Evolutionary conservation across 2,797 vertebrate species (phyloP), one percentile per base, ranked within the genome.

Genomic region (Acropternis orthonyx): DNA sequence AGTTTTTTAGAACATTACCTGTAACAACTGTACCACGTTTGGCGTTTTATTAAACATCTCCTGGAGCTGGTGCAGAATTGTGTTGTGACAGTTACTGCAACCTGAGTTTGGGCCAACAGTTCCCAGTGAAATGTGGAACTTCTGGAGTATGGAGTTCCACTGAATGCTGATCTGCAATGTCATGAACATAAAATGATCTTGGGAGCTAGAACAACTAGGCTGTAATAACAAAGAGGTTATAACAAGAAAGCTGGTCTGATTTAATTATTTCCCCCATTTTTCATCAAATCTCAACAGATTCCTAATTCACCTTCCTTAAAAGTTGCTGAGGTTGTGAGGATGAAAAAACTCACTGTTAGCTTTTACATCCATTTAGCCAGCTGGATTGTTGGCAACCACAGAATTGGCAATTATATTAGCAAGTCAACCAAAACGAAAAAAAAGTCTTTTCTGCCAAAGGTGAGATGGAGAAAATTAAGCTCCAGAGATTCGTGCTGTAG

Each of bases 11-110:
- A 87, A 81, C 5, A 6, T 97, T 98, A 99, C 99, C 99, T 99
- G 99, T 96, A 99, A 98, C 84, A 99, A 97, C 95, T 99, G 99
- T 92, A 99, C 98, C 91, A 99, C 99, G 56, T 99, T 99, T 81
- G 99, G 99, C n/a, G 97, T 98, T 98, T 99, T 99, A 98, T 99
- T 99, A 97, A 99, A 99, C 99, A 99, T 99, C 97, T 99, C 99
- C 96, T 99, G 99, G 75, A 99, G 98, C 96, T 99, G 99, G 97
- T 99, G 99, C 73, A 99, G 99, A 97, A 99, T 99, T 91, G 99
- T 99, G 97, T 99, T 99, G 95, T 99, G 99, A 98, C 99, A 99
- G 97, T 99, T 99, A 97, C 99, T 99, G 96, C 99, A 99, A 97
- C 99, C 99, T 51, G 99, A 99, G 97, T 99, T 99, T 39, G 99